Conservation (phyloP, 2,113 vertebrate species). For the Uropsilus gracilis region DNA sequence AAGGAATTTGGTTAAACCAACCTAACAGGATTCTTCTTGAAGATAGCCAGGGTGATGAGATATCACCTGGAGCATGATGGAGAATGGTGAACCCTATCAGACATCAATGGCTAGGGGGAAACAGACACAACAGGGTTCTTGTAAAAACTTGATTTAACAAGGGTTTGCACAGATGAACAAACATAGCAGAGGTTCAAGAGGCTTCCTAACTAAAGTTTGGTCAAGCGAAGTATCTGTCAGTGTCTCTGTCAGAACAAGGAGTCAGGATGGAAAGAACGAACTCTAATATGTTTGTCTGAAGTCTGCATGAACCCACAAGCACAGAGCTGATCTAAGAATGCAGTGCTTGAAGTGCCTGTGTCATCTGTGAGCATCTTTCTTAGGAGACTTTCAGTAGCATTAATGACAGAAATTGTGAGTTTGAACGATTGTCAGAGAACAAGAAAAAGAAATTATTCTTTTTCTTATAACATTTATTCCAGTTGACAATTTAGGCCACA, state of each 20-base stretch:
- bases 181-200: neutral
- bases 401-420: neutral
- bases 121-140: neutral
- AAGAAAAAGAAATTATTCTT: neutral
- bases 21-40: neutral
- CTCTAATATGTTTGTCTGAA: neutral
- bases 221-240: neutral
- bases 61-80: neutral
- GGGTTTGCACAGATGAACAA: neutral
- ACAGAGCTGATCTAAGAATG: neutral
- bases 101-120: neutral
- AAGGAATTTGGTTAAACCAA: neutral
- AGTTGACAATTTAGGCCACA: no score
- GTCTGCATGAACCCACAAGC: neutral
- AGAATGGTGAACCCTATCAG: neutral
- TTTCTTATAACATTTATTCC: no score
- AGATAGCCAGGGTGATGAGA: neutral
- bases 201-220: neutral
- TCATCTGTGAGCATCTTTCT: neutral
- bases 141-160: neutral
- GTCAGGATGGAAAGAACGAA: neutral
- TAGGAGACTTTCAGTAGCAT: neutral
- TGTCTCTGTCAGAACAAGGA: neutral
- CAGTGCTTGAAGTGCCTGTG: neutral
- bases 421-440: constrained; percentile 4